Evolutionary conservation across 2,113 vertebrate genomes (phyloP).

Genomic region (Centropus bengalensis): DNA sequence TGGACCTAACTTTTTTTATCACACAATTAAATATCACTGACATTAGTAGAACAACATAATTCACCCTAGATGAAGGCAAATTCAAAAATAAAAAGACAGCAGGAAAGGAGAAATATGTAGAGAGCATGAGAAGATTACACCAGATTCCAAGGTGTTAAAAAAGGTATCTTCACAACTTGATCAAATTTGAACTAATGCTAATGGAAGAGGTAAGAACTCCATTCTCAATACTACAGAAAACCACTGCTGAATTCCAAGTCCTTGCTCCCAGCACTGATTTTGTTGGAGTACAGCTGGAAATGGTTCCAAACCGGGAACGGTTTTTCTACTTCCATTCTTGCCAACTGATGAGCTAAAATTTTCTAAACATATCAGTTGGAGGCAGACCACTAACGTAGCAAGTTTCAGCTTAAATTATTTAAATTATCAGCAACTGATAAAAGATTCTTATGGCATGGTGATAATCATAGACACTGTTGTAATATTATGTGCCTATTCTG

Average conservation of each 20-base stretch:
- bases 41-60: neutral
- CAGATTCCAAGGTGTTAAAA: neutral
- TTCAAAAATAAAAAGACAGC: neutral
- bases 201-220: neutral
- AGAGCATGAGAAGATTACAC: neutral
- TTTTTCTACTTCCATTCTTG: neutral
- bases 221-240: neutral
- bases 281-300: neutral
- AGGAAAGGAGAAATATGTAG: neutral
- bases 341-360: neutral
- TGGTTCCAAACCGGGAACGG: neutral
- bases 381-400: neutral
- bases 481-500: neutral
- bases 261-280: neutral
- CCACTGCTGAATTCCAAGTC: neutral
- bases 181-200: neutral
- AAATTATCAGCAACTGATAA: neutral
- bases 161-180: neutral
- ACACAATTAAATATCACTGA: neutral
- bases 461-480: neutral
- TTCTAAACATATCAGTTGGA: neutral
- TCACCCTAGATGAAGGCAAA: neutral
- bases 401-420: neutral
- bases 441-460: neutral
- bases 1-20: neutral